These are phyloP conservation scores for Castor canadensis DNA, from an alignment of 2,113 vertebrate genomes.

Conservation along the genomic window DNA sequence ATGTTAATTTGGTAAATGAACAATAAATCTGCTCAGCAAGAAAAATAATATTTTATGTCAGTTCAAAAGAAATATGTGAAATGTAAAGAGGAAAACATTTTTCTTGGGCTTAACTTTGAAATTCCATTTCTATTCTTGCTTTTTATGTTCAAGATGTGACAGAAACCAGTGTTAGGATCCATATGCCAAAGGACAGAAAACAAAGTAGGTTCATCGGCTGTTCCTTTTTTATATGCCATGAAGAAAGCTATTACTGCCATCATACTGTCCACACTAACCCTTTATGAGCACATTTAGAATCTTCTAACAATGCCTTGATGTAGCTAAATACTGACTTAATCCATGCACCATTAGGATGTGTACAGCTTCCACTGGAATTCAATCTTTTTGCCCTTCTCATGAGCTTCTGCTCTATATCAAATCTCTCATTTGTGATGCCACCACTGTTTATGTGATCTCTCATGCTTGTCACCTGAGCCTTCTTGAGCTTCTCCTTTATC, in stretches of 20 bases:
- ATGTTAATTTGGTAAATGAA: slow-evolving; percentile 49
- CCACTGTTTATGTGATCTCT: neutral
- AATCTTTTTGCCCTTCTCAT: neutral
- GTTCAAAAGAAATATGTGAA: neutral
- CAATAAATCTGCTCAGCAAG: slow-evolving; percentile 57
- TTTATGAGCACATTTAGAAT: neutral
- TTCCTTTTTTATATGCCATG: neutral
- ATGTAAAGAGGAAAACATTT: neutral
- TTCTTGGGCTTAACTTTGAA: neutral
- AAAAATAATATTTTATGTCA: slow-evolving; percentile 46
- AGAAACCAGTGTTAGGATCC: neutral
- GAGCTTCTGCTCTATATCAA: neutral
- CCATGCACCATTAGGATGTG: neutral
- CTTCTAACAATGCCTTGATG: neutral
- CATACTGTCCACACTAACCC: neutral
- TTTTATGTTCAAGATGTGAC: neutral
- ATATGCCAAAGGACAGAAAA: neutral
- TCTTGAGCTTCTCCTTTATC: neutral
- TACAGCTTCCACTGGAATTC: neutral
- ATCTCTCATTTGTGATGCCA: neutral
- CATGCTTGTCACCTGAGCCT: too few relatives aligned
- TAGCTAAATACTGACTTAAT: neutral
- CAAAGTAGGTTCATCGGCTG: rapidly evolving
- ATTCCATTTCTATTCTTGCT: neutral
- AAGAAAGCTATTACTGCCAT: neutral